Base-by-base conservation (phyloP, 2,113 vertebrate genomes). In the Ptychochromis oligacanthus region DNA sequence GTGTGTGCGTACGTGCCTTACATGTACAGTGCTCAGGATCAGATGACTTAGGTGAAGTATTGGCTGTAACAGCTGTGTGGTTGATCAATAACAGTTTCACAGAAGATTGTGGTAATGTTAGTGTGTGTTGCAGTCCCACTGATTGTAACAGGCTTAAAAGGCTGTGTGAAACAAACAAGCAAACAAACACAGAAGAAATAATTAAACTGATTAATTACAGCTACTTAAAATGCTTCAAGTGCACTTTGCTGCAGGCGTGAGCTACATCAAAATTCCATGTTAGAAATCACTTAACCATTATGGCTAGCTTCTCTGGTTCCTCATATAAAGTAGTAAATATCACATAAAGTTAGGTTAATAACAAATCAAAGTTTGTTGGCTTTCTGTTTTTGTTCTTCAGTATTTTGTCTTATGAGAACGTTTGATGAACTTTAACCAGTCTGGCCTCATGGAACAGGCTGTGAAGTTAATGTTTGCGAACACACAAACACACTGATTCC, bases 61-160 rank as follows among this genome's bases (percentile, higher is more conserved):
- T 84, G 83, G 91, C 78, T 83, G 77, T 78, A 86, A 82, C 76
- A 83, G 81, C 80, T 82, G 80, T 79, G 76, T 85, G 79, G 93
- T 89, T 87, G 85, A 93, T 93, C 28, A 94, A 94, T 94, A 92
- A 94, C 88, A 59, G 77, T n/a, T 74, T 17, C 70, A 22, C 75
- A 76, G 81, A 88, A 20, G 62, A 52, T 26, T 31, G 28, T 31
- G 54, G 24, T 80, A 43, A 81, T 74, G 58, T 52, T 62, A 22
- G 80, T 65, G 18, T 58, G 24, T 81, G 31, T 26, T 75, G 9
- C 65, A 56, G 67, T 14, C 28, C 46, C 52, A 81, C 24, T 38
- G n/a, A 56, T 24, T 40, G 8, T 70, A 49, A 3, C 64, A 28
- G 17, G 55, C 26, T 38, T 24, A 76, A 59, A 52, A 57, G 13